Evolutionary conservation across 2,113 vertebrate genomes (phyloP), one percentile per base, ranked within the genome.

Genomic region (Stigmatopora argus): DNA sequence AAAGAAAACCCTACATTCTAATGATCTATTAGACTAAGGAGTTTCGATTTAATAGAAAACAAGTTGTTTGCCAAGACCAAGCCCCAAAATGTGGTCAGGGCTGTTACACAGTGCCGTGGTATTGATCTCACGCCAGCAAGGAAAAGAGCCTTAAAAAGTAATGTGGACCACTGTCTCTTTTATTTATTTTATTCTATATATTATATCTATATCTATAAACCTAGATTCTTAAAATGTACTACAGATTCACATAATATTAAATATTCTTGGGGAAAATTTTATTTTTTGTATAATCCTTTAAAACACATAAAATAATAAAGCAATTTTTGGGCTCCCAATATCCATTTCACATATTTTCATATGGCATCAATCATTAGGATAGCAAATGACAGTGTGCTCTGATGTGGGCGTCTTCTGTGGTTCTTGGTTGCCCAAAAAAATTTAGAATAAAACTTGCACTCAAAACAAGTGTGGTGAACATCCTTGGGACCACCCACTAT

Each of bases 321-420:
- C 51, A 52, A 52, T 61, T 71, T 49, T 19, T 12, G 21, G 69
- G 13, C 12, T 35, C 34, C 18, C 51, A 47, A 62, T 41, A 64
- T 46, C 5, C 26, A 46, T 52, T 67, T 62, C 71, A 64, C 38
- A 47, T 56, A 62, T 74, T 66, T 75, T 67, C 59, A n/a, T 34
- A 78, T 58, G 10, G 26, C 17, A 12, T 65, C 75, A 66, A 57
- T 82, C 73, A 56, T 56, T 61, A 8, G 14, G 19, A 78, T 60
- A 59, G 44, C 62, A 45, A 45, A 65, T 46, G 45, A 52, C 73
- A 52, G 64, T 21, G 48, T 48, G 8, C 65, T 65, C 7, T 45
- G 82, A 77, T 73, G 47, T 83, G 70, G 73, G 64, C 58, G 59
- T 58, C 77, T 81, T 82, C 75, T 84, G 79, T 77, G 41, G 19